phyloP scores from a whole-genome alignment of 2,113 vertebrate species.

The Silurus asotus region DNA sequence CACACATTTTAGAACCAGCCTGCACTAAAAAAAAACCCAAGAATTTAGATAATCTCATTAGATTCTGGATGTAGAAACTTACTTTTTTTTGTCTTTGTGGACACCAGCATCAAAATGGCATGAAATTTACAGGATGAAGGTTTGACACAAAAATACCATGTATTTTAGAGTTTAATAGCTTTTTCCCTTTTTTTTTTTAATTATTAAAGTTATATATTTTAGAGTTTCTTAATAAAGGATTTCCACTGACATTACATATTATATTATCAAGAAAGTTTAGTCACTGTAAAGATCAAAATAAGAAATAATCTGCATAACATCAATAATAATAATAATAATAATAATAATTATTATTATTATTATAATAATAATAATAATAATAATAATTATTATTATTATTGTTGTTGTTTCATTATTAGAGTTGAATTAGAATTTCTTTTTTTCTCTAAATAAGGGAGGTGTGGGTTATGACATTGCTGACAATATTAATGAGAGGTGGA shows the following conservation, averaged over 20 bases:
- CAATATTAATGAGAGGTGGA: background rate
- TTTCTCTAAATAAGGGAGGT: background rate
- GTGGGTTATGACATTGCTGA: background rate
- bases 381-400: background rate
- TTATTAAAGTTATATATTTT: background rate
- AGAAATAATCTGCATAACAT: background rate
- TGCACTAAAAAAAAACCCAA: background rate
- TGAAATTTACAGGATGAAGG: background rate
- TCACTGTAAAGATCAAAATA: background rate
- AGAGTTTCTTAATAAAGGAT: background rate
- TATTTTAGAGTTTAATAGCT: background rate
- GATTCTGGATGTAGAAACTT: background rate
- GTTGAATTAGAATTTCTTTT: background rate
- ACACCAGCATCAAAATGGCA: background rate
- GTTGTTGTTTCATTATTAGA: background rate
- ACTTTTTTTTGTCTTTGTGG: background rate
- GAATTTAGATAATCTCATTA: background rate
- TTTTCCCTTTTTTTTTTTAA: background rate
- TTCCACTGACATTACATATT: background rate
- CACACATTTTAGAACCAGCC: background rate
- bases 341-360: background rate
- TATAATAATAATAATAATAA: background rate
- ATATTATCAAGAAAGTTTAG: background rate
- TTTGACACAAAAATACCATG: background rate
- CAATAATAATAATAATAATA: background rate